Base-by-base conservation (phyloP, 2,113 vertebrate species). In the Seriola rivoliana region DNA sequence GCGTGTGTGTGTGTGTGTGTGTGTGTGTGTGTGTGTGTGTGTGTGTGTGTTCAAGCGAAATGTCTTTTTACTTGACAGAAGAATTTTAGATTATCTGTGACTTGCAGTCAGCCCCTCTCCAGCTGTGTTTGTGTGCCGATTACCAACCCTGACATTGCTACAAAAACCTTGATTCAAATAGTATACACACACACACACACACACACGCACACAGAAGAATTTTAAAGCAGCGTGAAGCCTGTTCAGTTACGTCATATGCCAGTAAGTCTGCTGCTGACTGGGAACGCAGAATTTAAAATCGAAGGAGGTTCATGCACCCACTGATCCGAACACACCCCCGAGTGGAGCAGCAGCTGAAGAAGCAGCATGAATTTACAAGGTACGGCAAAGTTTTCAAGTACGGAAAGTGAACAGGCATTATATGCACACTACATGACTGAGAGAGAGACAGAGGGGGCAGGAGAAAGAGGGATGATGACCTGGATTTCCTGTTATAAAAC, bases 51-150 rank as follows among this genome's bases (percentile, higher is more conserved):
- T 65, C 9, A 13, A n/a, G 23, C 11, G 19, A 7, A 4, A 12
- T 17, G 8, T 42, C 16, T 52, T 59, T 57, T 71, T 78, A 32
- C 48, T 70, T 68, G 32, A 80, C n/a, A n/a, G 16, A 60, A 70
- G 29, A 32, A 13, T 21, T 73, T 77, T 74, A 76, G 38, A 60
- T 89, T 40, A 75, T 42, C 16, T 42, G 66, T 81, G 62, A 88
- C 66, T 60, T 72, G 74, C 78, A 78, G 65, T 78, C 69, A 48
- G 6, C 16, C 40, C 65, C 13, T 59, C 82, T 67, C 44, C n/a
- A 62, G 55, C 34, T 75, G 64, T 69, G 71, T 34, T 44, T 29
- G 16, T 55, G 44, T 46, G 14, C 52, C 75, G 84, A 82, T 69
- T 77, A 38, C 34, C 29, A 81, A 46, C 23, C 36, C n/a, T 12